These are phyloP conservation scores for Euthynnus affinis DNA, from an alignment of 2,797 vertebrate genomes.

Conservation along the genomic window DNA sequence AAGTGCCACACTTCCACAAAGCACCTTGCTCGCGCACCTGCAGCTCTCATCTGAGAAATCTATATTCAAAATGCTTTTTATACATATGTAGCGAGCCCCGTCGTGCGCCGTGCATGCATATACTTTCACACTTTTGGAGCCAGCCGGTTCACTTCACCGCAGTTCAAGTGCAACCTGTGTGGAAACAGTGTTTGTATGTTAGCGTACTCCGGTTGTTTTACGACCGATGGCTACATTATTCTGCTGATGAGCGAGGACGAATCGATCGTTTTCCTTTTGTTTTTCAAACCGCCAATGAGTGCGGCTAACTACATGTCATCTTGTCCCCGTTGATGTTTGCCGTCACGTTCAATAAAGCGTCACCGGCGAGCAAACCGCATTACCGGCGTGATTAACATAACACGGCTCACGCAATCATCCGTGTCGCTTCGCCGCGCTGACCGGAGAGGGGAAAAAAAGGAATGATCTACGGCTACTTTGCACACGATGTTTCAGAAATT, in stretches of 20 bases:
- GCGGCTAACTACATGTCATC: constrained; percentile 69
- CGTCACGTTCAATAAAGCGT: constrained; percentile 70
- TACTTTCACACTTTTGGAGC: neutral
- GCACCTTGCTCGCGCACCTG: constrained; percentile 83
- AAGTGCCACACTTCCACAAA: constrained; percentile 75
- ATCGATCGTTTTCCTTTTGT: constrained; percentile 43
- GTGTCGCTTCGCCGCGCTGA: constrained; percentile 57
- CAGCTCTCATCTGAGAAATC: constrained; percentile 71
- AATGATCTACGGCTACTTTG: constrained; percentile 67
- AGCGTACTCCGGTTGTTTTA: neutral
- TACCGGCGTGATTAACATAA: constrained; percentile 66
- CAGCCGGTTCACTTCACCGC: rapidly evolving
- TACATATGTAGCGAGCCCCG: constrained; percentile 40
- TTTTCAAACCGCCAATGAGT: constrained; percentile 24
- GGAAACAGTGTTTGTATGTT: neutral
- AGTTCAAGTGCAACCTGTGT: neutral
- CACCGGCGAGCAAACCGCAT: constrained; percentile 66
- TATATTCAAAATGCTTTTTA: constrained; percentile 57
- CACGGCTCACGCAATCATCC: constrained; percentile 56
- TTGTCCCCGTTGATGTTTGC: constrained; percentile 61
- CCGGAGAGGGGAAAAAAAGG: constrained; percentile 15
- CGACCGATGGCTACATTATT: neutral
- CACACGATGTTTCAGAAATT: constrained; percentile 51
- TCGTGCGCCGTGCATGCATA: constrained; percentile 8
- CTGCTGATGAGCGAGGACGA: constrained; percentile 2